Base-by-base conservation (phyloP, 1,140 invertebrate species). In the Pararge aegeria region DNA sequence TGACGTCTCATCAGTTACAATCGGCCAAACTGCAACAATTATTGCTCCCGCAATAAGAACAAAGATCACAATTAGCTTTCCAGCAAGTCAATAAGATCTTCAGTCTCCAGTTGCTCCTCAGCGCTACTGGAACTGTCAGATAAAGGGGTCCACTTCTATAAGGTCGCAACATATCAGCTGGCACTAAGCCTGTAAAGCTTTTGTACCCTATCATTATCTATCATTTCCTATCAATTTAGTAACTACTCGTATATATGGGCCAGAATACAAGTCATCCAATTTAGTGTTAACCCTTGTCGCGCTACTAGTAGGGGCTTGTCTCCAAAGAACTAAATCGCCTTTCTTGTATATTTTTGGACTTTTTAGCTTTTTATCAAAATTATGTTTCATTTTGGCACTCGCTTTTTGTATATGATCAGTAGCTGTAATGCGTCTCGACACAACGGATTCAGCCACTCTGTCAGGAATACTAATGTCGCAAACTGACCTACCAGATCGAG, bases 251-350 rank as follows among this genome's bases (percentile, higher is more conserved):
- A 66, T 46, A 49, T 78, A 75, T 0, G 72, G 68, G 12, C 70
- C 70, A 2, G 72, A 67, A 40, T 68, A 75, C 5, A 75, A 7
- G 29, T 63, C 66, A 38, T 78, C 55, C 19, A 78, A 18, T 34
- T 78, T 78, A 1, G 61, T 56, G 18, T 70, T 74, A 20, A 71
- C 64, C 42, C 48, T 62, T 5, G 24, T 15, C 5, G 29, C 50
- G 30, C 55, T 55, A 55, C 40, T 65, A 15, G 63, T 70, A 15
- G 64, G 63, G 0, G 64, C 66, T 13, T 72, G 62, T 10, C 46
- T 60, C 70, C 75, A 78, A 5, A 77, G 37, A 15, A 75, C 69
- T 1, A 74, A 65, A 34, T 72, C 70, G 0, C 67, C 64, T n/a
- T 52, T 62, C 20, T 48, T 66, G 56, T 68, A 68, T n/a, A 55